Conservation (phyloP, 2,888 invertebrate genomes). For the Tuta absoluta region DNA sequence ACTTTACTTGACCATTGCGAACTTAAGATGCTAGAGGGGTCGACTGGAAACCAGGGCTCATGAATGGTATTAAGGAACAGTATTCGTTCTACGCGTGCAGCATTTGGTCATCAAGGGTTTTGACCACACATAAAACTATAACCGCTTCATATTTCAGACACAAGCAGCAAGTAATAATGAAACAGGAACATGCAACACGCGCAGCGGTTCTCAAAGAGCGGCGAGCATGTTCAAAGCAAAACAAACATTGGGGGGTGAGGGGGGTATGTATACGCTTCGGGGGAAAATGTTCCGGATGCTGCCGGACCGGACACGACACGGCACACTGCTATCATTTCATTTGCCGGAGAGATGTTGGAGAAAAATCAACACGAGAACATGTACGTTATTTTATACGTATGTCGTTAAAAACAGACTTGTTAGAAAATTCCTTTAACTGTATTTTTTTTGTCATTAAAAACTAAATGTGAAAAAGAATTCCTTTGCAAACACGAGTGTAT, state of each 20-base stretch:
- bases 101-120: neutral
- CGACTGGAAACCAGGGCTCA: no score
- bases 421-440: no score
- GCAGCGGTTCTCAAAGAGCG: conserved; percentile 5
- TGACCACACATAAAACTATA: neutral
- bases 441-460: no score
- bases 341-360: conserved; percentile 26
- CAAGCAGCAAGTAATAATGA: neutral
- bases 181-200: neutral
- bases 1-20: no score
- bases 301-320: conserved; percentile 5
- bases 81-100: neutral
- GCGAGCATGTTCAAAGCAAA: conserved; percentile 32
- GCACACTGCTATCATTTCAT: conserved; percentile 1
- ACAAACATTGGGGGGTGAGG: neutral
- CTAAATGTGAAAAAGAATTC: no score
- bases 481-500: no score
- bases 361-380: conserved; percentile 44
- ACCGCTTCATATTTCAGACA: neutral
- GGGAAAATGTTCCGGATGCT: neutral
- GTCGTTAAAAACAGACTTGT: no score
- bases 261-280: neutral
- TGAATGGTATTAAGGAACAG: no score
- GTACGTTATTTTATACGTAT: neutral
- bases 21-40: no score